Evolutionary conservation across 2,113 vertebrate species (phyloP).

Genomic region (Panurus biarmicus): DNA sequence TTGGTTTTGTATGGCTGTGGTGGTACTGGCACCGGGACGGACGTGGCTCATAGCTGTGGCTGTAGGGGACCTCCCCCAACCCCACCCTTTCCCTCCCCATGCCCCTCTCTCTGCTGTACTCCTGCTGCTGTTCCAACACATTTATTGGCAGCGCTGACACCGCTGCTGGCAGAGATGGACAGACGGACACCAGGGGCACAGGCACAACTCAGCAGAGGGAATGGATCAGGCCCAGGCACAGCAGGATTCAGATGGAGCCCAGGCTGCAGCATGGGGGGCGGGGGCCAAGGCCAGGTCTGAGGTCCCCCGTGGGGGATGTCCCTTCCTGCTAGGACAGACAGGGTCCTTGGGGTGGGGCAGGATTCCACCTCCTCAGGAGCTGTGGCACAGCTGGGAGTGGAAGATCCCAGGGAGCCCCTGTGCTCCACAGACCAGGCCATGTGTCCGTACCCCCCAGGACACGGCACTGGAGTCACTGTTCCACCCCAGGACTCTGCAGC

Average conservation of each 20-base stretch:
- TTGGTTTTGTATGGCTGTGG: constrained; percentile 9
- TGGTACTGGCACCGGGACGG: rapidly evolving
- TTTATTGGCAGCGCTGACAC: constrained; percentile 34
- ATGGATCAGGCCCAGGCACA: not conserved
- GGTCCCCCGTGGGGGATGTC: not conserved
- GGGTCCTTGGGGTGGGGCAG: not conserved
- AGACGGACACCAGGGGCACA: not conserved
- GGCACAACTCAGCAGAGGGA: not conserved
- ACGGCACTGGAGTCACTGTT: rapidly evolving
- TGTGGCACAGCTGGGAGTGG: not conserved
- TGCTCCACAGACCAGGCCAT: not conserved
- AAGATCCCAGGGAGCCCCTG: not conserved
- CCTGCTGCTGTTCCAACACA: not conserved
- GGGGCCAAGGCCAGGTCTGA: not conserved
- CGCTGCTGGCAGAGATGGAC: not conserved
- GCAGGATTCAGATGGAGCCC: not conserved
- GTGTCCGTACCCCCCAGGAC: rapidly evolving
- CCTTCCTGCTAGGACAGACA: not conserved
- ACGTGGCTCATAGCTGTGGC: rapidly evolving
- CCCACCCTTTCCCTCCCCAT: not conserved
- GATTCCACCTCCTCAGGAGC: not conserved
- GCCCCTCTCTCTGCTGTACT: not conserved
- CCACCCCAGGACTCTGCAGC: rapidly evolving
- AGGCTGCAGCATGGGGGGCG: not conserved
- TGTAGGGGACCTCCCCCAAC: rapidly evolving